Evolutionary conservation across 2,888 invertebrate species (phyloP).

Genomic region (Pogonocherus hispidulus): DNA sequence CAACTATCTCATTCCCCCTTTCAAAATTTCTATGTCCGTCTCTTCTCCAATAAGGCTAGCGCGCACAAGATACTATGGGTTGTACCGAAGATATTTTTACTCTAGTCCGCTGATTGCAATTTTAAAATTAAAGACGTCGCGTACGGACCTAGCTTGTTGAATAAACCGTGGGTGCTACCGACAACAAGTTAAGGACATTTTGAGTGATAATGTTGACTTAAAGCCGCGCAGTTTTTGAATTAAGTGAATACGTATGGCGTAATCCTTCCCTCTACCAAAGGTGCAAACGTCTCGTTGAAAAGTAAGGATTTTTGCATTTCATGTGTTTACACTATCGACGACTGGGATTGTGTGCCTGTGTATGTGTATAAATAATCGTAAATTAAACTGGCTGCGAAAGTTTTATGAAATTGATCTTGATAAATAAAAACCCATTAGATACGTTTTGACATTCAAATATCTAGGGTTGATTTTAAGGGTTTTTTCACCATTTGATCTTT

Average conservation of each 20-base stretch:
- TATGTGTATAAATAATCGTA: not conserved
- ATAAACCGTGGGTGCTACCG: conserved; percentile 41
- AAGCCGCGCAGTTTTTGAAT: conserved; percentile 12
- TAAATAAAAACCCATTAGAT: not conserved
- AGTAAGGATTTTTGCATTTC: not conserved
- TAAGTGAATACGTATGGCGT: conserved; percentile 47
- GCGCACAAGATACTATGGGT: conserved; percentile 63
- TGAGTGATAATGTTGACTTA: conserved; percentile 24
- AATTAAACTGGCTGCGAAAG: not conserved
- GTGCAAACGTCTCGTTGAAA: conserved; percentile 14
- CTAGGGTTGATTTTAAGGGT: not conserved
- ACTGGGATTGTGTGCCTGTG: not conserved
- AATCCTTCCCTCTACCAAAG: conserved; percentile 34
- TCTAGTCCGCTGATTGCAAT: conserved; percentile 61
- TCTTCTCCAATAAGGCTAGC: conserved; percentile 60
- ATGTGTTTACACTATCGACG: not conserved
- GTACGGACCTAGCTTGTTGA: conserved; percentile 34
- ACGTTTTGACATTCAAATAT: not conserved
- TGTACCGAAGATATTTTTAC: conserved; percentile 67
- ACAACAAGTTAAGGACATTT: conserved; percentile 21
- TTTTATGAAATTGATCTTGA: not conserved
- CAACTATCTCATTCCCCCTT: conserved; percentile 55
- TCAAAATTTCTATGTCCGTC: conserved; percentile 51
- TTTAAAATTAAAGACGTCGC: conserved; percentile 61
- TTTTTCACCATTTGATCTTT: not conserved